Evolutionary conservation across 2,797 vertebrate species (phyloP).

Genomic region (Anableps anableps): DNA sequence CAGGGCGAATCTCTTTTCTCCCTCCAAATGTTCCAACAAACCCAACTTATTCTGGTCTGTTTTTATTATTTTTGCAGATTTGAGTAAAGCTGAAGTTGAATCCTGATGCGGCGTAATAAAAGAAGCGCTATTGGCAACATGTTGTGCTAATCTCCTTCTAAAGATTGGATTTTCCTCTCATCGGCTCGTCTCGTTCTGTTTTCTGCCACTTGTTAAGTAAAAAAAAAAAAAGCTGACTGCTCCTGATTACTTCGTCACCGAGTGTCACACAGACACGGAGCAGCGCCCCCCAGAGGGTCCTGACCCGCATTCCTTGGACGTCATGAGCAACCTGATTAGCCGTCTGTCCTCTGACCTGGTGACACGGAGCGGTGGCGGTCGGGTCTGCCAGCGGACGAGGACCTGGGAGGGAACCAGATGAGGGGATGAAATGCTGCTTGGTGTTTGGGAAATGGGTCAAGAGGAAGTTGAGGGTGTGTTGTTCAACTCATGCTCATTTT

Average conservation of each 20-base stretch:
- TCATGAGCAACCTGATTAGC: conserved; percentile 52
- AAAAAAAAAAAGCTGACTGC: background rate
- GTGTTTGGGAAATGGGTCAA: conserved; percentile 68
- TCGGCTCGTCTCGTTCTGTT: background rate
- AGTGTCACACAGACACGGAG: conserved; percentile 16
- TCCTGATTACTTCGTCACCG: background rate
- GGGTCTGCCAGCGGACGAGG: conserved; percentile 33
- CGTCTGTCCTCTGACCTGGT: conserved; percentile 33
- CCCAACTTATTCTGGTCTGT: too few relatives aligned
- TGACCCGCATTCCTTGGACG: conserved; percentile 39
- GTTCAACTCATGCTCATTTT: conserved; percentile 8
- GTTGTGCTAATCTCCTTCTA: too few relatives aligned
- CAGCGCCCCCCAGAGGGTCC: conserved; percentile 32
- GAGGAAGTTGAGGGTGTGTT: conserved; percentile 64
- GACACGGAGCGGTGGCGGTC: conserved; percentile 56
- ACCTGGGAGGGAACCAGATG: conserved; percentile 8
- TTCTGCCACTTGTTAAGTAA: background rate
- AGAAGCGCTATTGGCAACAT: too few relatives aligned
- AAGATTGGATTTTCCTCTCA: background rate
- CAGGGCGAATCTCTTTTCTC: too few relatives aligned
- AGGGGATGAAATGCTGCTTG: conserved; percentile 45
- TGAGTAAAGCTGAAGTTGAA: too few relatives aligned
- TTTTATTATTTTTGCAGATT: too few relatives aligned
- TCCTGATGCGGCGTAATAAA: too few relatives aligned
- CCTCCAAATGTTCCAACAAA: too few relatives aligned